Base-by-base conservation (phyloP, 30 jellyfish, hydroid and myxozoan species). In the Aurelia sp. region DNA sequence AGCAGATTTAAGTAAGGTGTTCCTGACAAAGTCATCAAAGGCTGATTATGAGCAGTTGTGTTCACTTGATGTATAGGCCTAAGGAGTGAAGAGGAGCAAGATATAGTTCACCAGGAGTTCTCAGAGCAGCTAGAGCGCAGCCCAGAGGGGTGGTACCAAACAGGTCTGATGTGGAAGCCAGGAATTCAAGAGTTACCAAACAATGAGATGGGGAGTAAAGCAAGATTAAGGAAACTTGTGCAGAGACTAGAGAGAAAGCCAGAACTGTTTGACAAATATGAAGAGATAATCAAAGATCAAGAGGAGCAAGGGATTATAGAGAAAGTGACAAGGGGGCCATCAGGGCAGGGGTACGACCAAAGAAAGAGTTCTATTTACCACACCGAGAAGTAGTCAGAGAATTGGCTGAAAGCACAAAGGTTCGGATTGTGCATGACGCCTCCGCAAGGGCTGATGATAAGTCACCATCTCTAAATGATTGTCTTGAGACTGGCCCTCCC, bases 401-500 rank as follows among this genome's bases (percentile, higher is more conserved):
- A 19, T 30, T 18, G 4, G 55, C 84, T 10, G 84, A 88, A 23
- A 78, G 60, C 13, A 79, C 92, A 12, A 88, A 88, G 40, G 65
- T 78, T 19, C n/a, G 89, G 15, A 64, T 88, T 11, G 96, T 78
- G 40, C 78, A 64, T 68, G 92, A 88, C 74, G 96, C 91, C 8
- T 62, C 64, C 13, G 73, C 92, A 35, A 78, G 60, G 71, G 61
- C 63, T 17, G 53, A 71, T 35, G 81, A 79, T 60, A 31, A 21
- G 5, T 9, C 44, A 16, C 69, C 82, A 13, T 78, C 96, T 2
- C 48, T 88, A 30, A 88, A 88, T 66, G 96, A 88, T 69, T 88
- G 96, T 59, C 41, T 79, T 19, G 96, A 88, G 50, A 55, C 82
- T 3, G 96, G 96, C 21, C 96, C 91, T 31, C 66, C 84, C 30